A percentile compares a stretch with the other conserved stretches of the same genome.
Conservation (phyloP, 2,113 vertebrate genomes). For the Callorhinus ursinus region DNA sequence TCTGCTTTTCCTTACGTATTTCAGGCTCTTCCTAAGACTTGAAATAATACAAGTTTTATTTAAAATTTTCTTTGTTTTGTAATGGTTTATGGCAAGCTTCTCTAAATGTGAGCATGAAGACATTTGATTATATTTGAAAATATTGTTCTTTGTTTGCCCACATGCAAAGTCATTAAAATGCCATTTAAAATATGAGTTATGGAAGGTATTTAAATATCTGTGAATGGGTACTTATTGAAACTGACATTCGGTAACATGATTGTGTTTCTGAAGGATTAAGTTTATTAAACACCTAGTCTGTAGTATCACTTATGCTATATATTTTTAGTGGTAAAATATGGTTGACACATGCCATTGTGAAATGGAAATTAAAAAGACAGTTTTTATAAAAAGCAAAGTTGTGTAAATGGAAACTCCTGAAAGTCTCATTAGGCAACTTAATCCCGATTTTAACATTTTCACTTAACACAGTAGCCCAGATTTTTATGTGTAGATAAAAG, state of each 20-base stretch:
- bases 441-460: not conserved
- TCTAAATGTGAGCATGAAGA: slow-evolving; percentile 55
- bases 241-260: not conserved
- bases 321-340: slow-evolving; percentile 3
- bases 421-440: not conserved
- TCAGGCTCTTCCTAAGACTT: slow-evolving; percentile 3
- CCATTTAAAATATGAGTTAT: slow-evolving; percentile 21
- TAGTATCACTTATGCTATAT: not conserved
- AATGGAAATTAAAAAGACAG: not conserved
- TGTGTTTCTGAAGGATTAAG: slow-evolving; percentile 53
- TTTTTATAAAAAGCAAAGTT: slow-evolving; percentile 12
- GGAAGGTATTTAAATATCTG: slow-evolving; percentile 1
- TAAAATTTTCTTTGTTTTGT: slow-evolving; percentile 25
- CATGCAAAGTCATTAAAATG: slow-evolving; percentile 49
- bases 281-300: slow-evolving; percentile 35
- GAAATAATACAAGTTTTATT: slow-evolving; percentile 41
- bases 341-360: slow-evolving; percentile 5
- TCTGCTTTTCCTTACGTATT: not conserved
- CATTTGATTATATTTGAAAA: slow-evolving; percentile 64
- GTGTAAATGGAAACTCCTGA: not conserved
- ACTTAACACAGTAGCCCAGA: not conserved
- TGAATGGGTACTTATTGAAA: not conserved
- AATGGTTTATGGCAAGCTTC: slow-evolving; percentile 46
- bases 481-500: not conserved
- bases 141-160: slow-evolving; percentile 55